Evolutionary conservation across 2,113 vertebrate genomes (phyloP).

Genomic region (Amia ocellicauda): DNA sequence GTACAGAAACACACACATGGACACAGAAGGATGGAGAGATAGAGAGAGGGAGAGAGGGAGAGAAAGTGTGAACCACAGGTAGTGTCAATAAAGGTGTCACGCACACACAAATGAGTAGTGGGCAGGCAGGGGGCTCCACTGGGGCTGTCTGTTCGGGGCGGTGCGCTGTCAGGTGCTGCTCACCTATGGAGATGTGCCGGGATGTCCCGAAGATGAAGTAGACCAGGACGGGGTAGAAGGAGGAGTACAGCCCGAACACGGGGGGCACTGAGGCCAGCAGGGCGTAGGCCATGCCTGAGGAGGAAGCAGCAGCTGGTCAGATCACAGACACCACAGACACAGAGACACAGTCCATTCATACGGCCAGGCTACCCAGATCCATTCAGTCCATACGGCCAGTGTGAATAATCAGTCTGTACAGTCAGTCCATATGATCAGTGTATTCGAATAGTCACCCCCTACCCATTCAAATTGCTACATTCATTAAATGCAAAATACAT

Average conservation of each 20-base stretch:
- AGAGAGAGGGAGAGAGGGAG: neutral
- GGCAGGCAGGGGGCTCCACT: conserved; percentile 87
- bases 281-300: conserved; percentile 85
- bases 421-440: neutral
- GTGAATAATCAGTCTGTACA: neutral
- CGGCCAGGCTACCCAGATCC: too few relatives aligned
- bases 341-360: neutral
- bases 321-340: conserved; percentile 3
- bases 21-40: too few relatives aligned
- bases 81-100: neutral
- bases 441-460: too few relatives aligned
- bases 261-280: conserved; percentile 83
- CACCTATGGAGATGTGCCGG: conserved; percentile 87
- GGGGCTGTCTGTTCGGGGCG: conserved; percentile 53
- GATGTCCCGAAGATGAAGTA: conserved; percentile 93
- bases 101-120: conserved; percentile 74
- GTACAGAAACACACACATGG: conserved; percentile 11
- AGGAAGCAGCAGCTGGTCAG: neutral
- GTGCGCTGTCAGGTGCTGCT: conserved; percentile 33
- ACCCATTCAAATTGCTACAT: too few relatives aligned
- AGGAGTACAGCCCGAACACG: conserved; percentile 83
- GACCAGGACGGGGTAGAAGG: conserved; percentile 83
- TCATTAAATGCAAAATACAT: too few relatives aligned
- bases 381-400: neutral
- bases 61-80: neutral